phyloP scores from a whole-genome alignment of 2,113 vertebrate species.

The Cariama cristata region DNA sequence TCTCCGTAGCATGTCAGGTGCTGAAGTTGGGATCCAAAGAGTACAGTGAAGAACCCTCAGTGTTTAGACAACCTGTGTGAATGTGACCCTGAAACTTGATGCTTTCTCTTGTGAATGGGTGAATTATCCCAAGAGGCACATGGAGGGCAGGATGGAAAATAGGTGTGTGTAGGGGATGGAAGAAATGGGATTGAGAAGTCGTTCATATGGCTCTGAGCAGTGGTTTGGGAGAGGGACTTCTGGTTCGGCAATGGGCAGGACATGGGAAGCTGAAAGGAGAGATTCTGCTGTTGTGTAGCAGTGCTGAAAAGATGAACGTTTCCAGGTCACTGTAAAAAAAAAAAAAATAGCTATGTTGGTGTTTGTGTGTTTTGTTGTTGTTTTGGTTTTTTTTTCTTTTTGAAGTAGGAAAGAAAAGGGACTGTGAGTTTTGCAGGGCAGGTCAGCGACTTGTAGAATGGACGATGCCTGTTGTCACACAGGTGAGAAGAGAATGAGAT shows the following conservation, averaged over 20 bases:
- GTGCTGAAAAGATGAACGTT: background rate
- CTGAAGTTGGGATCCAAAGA: slow-evolving; percentile 52
- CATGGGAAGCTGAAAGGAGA: background rate
- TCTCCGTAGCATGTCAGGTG: background rate
- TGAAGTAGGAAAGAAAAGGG: slow-evolving; percentile 53
- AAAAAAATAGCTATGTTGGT: slow-evolving; percentile 49
- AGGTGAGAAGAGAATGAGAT: slow-evolving; percentile 33
- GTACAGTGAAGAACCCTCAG: background rate
- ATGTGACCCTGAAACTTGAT: slow-evolving; percentile 40
- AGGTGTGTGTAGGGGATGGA: background rate
- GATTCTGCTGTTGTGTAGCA: background rate
- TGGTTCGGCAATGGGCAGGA: background rate
- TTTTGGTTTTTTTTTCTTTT: background rate
- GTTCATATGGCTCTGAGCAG: slow-evolving; percentile 8
- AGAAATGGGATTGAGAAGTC: background rate
- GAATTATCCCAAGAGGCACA: background rate
- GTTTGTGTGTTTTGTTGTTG: slow-evolving; percentile 58
- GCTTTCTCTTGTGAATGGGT: background rate
- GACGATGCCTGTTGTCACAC: slow-evolving; percentile 40
- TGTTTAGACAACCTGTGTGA: slow-evolving; percentile 32
- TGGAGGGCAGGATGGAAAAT: background rate
- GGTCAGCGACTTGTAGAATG: slow-evolving; percentile 21
- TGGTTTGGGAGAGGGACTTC: slow-evolving; percentile 27
- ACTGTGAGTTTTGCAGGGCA: slow-evolving; percentile 35
- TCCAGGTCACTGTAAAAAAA: slow-evolving; percentile 67